These are phyloP conservation scores for Plebejus anna DNA, from an alignment of 2,888 invertebrate species.

Conservation along the genomic window DNA sequence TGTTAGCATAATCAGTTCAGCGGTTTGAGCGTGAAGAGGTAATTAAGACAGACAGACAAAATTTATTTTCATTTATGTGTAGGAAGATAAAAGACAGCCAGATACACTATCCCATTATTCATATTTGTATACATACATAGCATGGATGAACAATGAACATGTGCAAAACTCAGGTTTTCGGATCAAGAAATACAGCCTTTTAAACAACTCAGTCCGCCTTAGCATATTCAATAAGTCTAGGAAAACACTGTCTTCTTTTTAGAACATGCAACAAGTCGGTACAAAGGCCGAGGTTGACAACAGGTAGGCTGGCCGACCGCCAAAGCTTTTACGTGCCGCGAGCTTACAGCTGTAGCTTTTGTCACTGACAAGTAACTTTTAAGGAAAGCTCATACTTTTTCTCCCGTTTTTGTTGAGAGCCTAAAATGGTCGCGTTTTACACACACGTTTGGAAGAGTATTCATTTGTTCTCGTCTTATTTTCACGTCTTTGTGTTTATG, in stretches of 20 bases:
- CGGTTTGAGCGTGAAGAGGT: too few species aligned
- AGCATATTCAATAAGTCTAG: slow-evolving; percentile 2
- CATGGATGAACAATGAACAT: too few species aligned
- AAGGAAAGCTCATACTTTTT: slow-evolving; percentile 23
- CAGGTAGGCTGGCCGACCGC: slow-evolving; percentile 72
- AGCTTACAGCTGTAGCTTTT: slow-evolving; percentile 45
- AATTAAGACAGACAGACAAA: too few species aligned
- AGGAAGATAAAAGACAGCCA: too few species aligned
- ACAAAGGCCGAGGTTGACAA: slow-evolving; percentile 58
- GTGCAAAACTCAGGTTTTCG: not conserved
- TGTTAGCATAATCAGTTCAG: too few species aligned
- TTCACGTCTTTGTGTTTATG: not conserved
- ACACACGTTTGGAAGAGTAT: not conserved
- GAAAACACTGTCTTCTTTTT: slow-evolving; percentile 16
- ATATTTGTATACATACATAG: too few species aligned
- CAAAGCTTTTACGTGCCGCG: slow-evolving; percentile 56
- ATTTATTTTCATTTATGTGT: too few species aligned
- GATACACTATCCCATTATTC: too few species aligned
- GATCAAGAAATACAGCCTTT: not conserved
- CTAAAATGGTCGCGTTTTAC: not conserved
- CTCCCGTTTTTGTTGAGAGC: slow-evolving; percentile 7
- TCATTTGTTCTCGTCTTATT: not conserved
- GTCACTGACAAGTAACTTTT: slow-evolving; percentile 29
- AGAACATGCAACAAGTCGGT: slow-evolving; percentile 48
- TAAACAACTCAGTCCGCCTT: not conserved